Evolutionary conservation across 2,797 vertebrate species (phyloP).

Genomic region (Argyrosomus regius): DNA sequence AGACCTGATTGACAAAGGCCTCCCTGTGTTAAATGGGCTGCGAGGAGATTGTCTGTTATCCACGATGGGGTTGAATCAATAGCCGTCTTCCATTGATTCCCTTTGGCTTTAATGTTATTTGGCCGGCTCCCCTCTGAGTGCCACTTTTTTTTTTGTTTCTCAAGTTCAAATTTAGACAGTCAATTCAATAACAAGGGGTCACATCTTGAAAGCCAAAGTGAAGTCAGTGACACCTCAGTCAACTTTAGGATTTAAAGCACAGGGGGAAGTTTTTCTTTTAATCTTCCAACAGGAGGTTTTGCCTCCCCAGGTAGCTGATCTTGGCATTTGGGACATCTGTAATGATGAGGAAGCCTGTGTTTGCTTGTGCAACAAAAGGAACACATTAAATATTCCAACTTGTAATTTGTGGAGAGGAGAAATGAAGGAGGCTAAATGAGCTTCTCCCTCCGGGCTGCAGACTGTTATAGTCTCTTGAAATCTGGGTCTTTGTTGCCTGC

Average conservation of each 20-base stretch:
- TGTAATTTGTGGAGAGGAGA: constrained; percentile 75
- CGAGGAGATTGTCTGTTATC: constrained; percentile 61
- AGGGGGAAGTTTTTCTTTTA: constrained; percentile 28
- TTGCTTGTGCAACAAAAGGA: constrained; percentile 74
- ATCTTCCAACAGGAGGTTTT: constrained; percentile 45
- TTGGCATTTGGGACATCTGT: constrained; percentile 58
- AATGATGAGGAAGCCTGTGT: constrained; percentile 57
- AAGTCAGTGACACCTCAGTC: constrained; percentile 33
- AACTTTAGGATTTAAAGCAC: constrained; percentile 54
- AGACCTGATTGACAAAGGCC: constrained; percentile 64
- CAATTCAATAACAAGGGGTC: constrained; percentile 59
- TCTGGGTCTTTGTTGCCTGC: constrained; percentile 84
- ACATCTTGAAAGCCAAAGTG: constrained; percentile 54
- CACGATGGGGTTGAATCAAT: constrained; percentile 70
- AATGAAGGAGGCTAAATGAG: constrained; percentile 79
- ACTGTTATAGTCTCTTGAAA: constrained; percentile 82
- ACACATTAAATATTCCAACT: constrained; percentile 74
- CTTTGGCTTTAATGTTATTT: constrained; percentile 67
- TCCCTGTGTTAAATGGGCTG: constrained; percentile 69
- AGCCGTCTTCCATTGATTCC: constrained; percentile 67
- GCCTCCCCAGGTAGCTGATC: constrained; percentile 52
- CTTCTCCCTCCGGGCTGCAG: constrained; percentile 80
- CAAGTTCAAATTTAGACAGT: constrained; percentile 61
- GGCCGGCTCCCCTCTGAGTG: constrained; percentile 44
- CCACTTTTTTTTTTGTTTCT: constrained; percentile 32